Percentiles rank a stretch among this genome's conserved stretches.
Conservation (phyloP, 2,113 vertebrate genomes). For the Oryzias curvinotus region DNA sequence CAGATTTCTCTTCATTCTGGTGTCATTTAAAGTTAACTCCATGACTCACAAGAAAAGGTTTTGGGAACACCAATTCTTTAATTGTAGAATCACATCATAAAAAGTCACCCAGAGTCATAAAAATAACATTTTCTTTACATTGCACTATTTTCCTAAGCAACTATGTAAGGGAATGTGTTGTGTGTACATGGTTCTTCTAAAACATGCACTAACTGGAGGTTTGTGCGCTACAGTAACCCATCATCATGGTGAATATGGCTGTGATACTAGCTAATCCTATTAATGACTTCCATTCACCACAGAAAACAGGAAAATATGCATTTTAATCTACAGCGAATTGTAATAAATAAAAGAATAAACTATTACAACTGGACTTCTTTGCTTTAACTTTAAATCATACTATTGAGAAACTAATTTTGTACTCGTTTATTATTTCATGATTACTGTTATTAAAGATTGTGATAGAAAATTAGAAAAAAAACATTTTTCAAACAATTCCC, state of each 20-base stretch:
- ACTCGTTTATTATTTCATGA: constrained; percentile 36
- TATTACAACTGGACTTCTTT: constrained; percentile 21
- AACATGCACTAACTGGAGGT: constrained; percentile 36
- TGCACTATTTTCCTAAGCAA: neutral
- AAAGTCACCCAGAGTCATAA: neutral
- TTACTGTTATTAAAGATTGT: constrained; percentile 21
- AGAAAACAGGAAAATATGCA: no score
- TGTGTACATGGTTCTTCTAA: constrained; percentile 1
- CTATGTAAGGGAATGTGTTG: constrained; percentile 11
- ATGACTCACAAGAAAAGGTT: no score
- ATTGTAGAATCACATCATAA: neutral
- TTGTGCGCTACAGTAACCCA: constrained; percentile 10
- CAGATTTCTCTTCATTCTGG: no score
- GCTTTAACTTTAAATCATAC: no score
- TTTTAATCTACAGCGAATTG: constrained; percentile 6
- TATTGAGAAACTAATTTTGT: no score
- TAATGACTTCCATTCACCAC: no score
- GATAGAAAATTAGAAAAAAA: neutral
- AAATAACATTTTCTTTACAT: constrained; percentile 6
- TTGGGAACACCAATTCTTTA: no score
- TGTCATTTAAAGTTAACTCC: no score
- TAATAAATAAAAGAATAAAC: constrained; percentile 21
- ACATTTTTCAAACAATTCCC: constrained; percentile 2
- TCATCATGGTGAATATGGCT: no score
- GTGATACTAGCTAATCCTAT: no score